Evolutionary conservation across 2,113 vertebrate genomes (phyloP).

Genomic region (Caranx ignobilis): DNA sequence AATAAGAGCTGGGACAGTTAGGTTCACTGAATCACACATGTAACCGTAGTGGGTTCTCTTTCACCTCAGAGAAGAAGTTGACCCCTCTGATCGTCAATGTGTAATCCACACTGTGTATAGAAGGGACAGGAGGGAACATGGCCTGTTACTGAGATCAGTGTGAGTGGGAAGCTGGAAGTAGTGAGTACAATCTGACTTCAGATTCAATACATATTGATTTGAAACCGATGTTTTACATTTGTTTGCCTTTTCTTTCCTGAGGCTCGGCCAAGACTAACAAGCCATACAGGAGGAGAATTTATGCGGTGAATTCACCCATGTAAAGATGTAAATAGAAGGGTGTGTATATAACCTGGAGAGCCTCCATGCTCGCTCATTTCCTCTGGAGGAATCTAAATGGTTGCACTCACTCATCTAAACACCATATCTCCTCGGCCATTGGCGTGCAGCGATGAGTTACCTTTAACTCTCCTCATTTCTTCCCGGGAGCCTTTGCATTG

Average conservation of each 20-base stretch:
- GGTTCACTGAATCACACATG: too few relatives aligned
- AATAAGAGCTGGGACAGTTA: too few relatives aligned
- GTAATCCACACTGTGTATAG: too few relatives aligned
- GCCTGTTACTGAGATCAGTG: background rate
- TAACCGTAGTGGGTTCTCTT: too few relatives aligned
- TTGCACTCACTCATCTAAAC: slow-evolving; percentile 67
- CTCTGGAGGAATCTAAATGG: slow-evolving; percentile 37
- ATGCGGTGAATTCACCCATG: background rate
- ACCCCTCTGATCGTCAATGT: too few relatives aligned
- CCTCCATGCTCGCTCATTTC: slow-evolving; percentile 1
- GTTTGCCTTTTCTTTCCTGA: too few relatives aligned
- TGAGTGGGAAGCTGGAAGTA: background rate
- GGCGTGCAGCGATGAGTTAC: slow-evolving; percentile 29
- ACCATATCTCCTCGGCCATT: slow-evolving; percentile 26
- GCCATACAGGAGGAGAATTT: too few relatives aligned
- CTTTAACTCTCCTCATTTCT: slow-evolving; percentile 36
- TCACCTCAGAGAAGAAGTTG: too few relatives aligned
- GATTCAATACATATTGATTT: background rate
- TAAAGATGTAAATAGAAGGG: background rate
- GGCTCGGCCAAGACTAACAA: too few relatives aligned
- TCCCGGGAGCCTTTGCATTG: slow-evolving; percentile 29
- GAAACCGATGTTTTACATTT: background rate
- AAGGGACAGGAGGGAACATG: too few relatives aligned
- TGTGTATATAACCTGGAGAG: slow-evolving; percentile 2
- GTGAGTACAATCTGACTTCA: background rate